Evolutionary conservation across 2,797 vertebrate genomes (phyloP).

Genomic region (Protonibea diacanthus): DNA sequence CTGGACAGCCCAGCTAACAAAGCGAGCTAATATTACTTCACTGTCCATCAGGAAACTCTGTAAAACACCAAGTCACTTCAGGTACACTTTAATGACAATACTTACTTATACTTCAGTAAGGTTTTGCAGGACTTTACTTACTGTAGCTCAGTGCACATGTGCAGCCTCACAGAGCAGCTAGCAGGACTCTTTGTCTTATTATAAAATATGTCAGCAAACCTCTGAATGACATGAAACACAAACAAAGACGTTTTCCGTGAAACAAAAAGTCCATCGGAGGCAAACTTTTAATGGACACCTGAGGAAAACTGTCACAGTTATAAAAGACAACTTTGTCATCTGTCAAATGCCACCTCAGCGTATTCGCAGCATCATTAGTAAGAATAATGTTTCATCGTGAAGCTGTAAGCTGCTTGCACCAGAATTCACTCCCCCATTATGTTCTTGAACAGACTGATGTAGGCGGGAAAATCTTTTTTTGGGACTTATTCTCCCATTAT

Average conservation of each 20-base stretch:
- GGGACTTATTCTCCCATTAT: not conserved
- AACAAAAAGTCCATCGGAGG: not conserved
- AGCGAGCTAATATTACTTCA: too few relatives aligned
- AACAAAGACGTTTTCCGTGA: not conserved
- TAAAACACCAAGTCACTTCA: too few relatives aligned
- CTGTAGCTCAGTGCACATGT: too few relatives aligned
- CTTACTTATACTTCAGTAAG: too few relatives aligned
- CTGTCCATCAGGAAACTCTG: too few relatives aligned
- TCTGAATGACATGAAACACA: not conserved
- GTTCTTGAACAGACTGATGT: conserved; percentile 20
- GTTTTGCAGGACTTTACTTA: too few relatives aligned
- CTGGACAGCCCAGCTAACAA: too few relatives aligned
- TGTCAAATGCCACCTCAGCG: conserved; percentile 23
- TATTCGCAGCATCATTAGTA: conserved; percentile 30
- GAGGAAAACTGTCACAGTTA: not conserved
- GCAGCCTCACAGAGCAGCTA: not conserved
- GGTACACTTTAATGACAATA: too few relatives aligned
- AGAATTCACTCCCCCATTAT: conserved; percentile 8
- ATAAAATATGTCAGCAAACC: not conserved
- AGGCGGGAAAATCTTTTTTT: conserved; percentile 20
- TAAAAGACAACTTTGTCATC: not conserved
- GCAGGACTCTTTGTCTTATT: not conserved
- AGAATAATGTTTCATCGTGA: not conserved
- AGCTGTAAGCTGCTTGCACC: conserved; percentile 4
- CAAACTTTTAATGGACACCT: not conserved